These are phyloP conservation scores for Lobophora halterata DNA, from an alignment of 2,888 invertebrate species.

Conservation along the genomic window DNA sequence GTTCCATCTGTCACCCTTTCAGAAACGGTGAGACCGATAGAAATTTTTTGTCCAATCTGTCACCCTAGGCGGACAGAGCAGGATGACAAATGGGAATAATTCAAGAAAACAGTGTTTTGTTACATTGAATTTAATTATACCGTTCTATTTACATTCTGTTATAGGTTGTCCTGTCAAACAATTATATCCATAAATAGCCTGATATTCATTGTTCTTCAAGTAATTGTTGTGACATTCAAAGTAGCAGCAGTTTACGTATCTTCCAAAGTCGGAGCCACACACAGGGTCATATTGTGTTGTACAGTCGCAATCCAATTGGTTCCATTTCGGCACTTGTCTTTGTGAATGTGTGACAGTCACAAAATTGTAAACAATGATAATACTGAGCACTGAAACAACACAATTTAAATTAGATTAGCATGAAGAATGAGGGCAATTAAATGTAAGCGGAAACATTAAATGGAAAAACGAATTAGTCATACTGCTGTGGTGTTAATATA, in stretches of 20 bases:
- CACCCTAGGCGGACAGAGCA: no score
- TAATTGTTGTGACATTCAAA: slow-evolving; percentile 36
- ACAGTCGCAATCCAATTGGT: slow-evolving; percentile 36
- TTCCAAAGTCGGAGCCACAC: slow-evolving; percentile 37
- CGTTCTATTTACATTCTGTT: neutral
- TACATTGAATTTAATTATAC: neutral
- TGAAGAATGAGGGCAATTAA: no score
- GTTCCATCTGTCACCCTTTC: no score
- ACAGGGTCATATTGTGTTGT: slow-evolving; percentile 46
- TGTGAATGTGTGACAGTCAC: slow-evolving; percentile 6
- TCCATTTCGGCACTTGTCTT: slow-evolving; percentile 33
- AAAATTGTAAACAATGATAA: no score
- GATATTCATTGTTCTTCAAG: slow-evolving; percentile 24
- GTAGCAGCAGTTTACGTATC: slow-evolving; percentile 45
- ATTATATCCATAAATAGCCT: slow-evolving; percentile 27
- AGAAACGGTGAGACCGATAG: no score
- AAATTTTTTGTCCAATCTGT: no score
- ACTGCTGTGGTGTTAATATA: no score
- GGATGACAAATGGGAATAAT: neutral
- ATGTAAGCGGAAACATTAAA: no score
- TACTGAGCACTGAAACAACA: slow-evolving; percentile 13
- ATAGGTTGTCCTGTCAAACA: slow-evolving; percentile 34
- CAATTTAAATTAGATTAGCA: no score
- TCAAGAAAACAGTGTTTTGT: neutral
- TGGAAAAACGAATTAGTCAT: no score